Base-by-base conservation (phyloP, 2,113 vertebrate genomes). In the Tonatia bakeri region DNA sequence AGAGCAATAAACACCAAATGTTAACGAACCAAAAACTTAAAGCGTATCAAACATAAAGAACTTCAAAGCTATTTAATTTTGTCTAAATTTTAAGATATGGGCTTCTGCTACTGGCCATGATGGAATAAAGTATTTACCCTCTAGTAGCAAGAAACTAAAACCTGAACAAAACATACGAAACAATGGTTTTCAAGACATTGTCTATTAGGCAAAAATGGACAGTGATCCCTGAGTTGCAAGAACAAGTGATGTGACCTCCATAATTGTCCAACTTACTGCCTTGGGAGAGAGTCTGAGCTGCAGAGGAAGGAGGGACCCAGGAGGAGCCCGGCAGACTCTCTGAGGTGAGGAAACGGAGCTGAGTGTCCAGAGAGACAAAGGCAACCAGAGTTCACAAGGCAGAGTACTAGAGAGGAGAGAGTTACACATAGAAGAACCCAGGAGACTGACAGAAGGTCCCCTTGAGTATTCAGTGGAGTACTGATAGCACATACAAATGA, bases 11-110 rank as follows among this genome's bases (percentile, higher is more conserved):
- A 54, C 20, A 56, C 11, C 14, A 84, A 83, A 86, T n/a, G 24
- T 45, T 92, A 82, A 90, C 52, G n/a, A 92, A 64, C 10, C 56
- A 79, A 94, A 81, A 92, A 75, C 24, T 85, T 92, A 52, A 73
- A 47, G n/a, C n/a, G 1, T n/a, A 91, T 56, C 7, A 90, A 93
- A 94, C 24, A 82, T 43, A 64, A 93, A 87, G 26, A 83, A 83
- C 5, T 38, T 92, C 47, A 84, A 75, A 22, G 16, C 28, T 91
- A 94, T 28, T 80, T 89, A 81, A 91, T 87, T 64, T 75, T 43
- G 43, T 43, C 8, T 92, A 94, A 91, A 96, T 84, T 72, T 88
- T 64, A 86, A 94, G 47, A 36, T 76, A 80, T 19, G 50, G 50
- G 33, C 38, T 93, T 96, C 40, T 76, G 47, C 33, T 96, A 87